Evolutionary conservation across 1,140 invertebrate genomes (phyloP).

Genomic region (Rhyacophila brunnea): DNA sequence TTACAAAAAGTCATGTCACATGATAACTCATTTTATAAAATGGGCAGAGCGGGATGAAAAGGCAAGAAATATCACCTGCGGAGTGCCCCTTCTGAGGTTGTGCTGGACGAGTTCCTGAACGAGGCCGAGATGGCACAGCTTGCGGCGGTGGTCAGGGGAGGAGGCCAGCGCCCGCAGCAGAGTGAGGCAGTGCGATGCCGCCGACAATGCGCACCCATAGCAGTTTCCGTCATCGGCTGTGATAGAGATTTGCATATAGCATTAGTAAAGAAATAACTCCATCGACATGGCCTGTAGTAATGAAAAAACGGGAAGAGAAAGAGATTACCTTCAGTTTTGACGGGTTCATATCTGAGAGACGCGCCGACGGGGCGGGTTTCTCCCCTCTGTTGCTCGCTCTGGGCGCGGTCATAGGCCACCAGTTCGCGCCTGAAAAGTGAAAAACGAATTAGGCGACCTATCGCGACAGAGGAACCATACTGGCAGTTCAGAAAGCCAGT

Average conservation of each 20-base stretch:
- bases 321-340: slow-evolving; percentile 41
- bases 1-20: too few species aligned
- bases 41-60: too few species aligned
- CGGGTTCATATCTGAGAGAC: slow-evolving; percentile 45
- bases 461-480: neutral
- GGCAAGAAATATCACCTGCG: slow-evolving; percentile 51
- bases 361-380: slow-evolving; percentile 52
- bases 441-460: slow-evolving; percentile 4
- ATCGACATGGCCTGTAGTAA: too few species aligned
- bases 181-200: slow-evolving; percentile 92
- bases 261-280: too few species aligned
- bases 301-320: too few species aligned
- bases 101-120: slow-evolving; percentile 89
- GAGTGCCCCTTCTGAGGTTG: slow-evolving; percentile 79
- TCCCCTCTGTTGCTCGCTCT: slow-evolving; percentile 56
- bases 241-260: too few species aligned
- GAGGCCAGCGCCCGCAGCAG: slow-evolving; percentile 88
- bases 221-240: slow-evolving; percentile 59
- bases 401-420: slow-evolving; percentile 88
- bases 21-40: too few species aligned
- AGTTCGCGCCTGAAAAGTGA: slow-evolving; percentile 70
- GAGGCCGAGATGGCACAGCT: slow-evolving; percentile 82
- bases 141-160: slow-evolving; percentile 72
- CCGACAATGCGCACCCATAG: slow-evolving; percentile 82
- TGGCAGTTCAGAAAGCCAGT: too few species aligned